Evolutionary conservation across 2,888 invertebrate genomes (phyloP), one percentile per base, ranked within the genome.

Genomic region (Clostera curtula): DNA sequence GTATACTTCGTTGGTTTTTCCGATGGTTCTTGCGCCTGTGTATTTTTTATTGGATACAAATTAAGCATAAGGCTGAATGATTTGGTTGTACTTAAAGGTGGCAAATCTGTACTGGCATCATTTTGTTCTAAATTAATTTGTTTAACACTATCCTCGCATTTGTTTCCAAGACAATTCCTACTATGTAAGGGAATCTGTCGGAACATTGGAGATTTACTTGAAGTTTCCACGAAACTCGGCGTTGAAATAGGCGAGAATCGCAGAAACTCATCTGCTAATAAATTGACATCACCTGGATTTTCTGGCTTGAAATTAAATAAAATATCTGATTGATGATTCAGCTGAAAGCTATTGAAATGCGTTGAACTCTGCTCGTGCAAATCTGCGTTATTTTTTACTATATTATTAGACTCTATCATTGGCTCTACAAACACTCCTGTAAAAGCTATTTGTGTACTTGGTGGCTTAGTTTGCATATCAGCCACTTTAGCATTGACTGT

Each of bases 251-350:
- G 75, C n/a, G 72, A 58, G 46, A 80, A 79, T 36, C 69, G 57
- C 4, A 69, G 39, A 29, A 62, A 65, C 11, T 62, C 60, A 27
- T 90, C 87, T 2, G 92, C 91, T 41, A 93, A 54, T 19, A 92
- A 70, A 68, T 93, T 93, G 0, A 93, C 87, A 29, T 93, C 92
- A 16, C 90, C 87, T 0, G 92, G 91, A 39, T 87, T 89, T 32
- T 88, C 87, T 0, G 93, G 92, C 56, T 91, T 93, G 49, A 86
- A 92, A 2, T 84, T 86, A 53, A 87, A 88, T 38, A 92, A 85
- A 9, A 91, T 91, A 57, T 92, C 92, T 23, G 72, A 61, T 30
- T 70, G 61, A 29, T 77, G 75, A 34, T 74, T 77, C 2, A 52
- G 56, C 11, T 62, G 54, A 4, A 55, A 34, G 15, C 36, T 46